Base-by-base conservation (phyloP, 2,888 invertebrate genomes). In the Euclidia mi region DNA sequence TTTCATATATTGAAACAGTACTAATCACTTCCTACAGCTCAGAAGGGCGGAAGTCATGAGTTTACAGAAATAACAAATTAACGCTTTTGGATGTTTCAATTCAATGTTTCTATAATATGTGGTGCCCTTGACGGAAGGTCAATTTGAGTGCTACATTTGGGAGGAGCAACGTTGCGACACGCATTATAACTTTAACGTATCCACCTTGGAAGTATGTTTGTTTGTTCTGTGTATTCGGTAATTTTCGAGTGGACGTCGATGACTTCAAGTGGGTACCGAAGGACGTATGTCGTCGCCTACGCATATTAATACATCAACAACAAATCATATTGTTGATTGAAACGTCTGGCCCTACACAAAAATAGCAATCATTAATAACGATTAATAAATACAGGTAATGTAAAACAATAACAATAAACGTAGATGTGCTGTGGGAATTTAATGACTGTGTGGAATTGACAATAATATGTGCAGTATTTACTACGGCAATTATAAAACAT, bases 1-100 rank as follows among this genome's bases (percentile, higher is more conserved):
- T 76, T 76, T 91, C 91, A 88, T 90, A 88, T 88, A 85, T 86
- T 78, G 79, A 83, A 86, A 65, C 82, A 85, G 76, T 84, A 88
- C 84, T 88, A 92, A 93, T 93, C 92, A 90, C 91, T 94, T 93
- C 93, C 92, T 92, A 92, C 89, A 89, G 84, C 82, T 85, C 85
- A 87, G 91, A 79, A 92, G 91, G 89, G 92, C 92, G 94, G 94
- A 93, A 94, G 91, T 89, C 87, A 79, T 88, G 89, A 83, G 84
- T 87, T 90, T 88, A 89, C 82, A 89, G 81, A 88, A 89, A 88
- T 90, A 92, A 89, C 89, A 90, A 89, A 91, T 92, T 89, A 91
- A 88, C 88, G 82, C 85, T 76, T 86, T 84, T 77, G 85, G 82
- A 81, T 85, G 82, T 88, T 89, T 88, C 85, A 84, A 87, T 84